Evolutionary conservation across 2,888 invertebrate genomes (phyloP).

Genomic region (Athripsodes cinereus): DNA sequence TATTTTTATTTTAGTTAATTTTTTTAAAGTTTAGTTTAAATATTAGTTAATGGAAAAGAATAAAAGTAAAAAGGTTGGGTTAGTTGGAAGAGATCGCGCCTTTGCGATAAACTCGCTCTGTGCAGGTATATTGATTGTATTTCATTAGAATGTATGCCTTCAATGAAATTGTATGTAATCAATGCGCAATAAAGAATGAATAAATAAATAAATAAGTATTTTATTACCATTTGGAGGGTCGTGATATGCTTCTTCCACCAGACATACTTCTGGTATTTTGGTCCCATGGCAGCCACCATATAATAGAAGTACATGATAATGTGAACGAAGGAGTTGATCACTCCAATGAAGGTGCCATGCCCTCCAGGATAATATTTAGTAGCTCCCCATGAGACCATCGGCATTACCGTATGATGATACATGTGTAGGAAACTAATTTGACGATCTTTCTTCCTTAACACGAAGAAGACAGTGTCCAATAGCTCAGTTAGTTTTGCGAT

Average conservation of each 20-base stretch:
- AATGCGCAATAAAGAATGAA: too few species aligned
- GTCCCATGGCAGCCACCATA: conserved; percentile 82
- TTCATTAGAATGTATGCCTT: too few species aligned
- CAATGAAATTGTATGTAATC: too few species aligned
- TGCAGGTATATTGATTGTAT: too few species aligned
- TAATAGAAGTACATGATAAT: conserved; percentile 94
- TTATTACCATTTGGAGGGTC: conserved; percentile 83
- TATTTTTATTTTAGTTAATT: too few species aligned
- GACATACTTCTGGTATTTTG: conserved; percentile 77
- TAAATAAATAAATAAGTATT: too few species aligned
- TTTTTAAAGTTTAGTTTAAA: too few species aligned
- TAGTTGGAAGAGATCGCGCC: too few species aligned
- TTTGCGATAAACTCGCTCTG: too few species aligned
- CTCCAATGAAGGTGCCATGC: conserved; percentile 85
- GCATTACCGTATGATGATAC: conserved; percentile 94
- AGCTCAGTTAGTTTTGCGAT: conserved; percentile 86
- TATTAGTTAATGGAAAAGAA: too few species aligned
- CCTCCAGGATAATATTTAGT: conserved; percentile 84
- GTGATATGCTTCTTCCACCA: conserved; percentile 96
- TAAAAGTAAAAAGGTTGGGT: too few species aligned
- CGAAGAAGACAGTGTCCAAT: conserved; percentile 89
- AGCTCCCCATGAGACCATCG: conserved; percentile 87
- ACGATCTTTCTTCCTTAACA: conserved; percentile 82
- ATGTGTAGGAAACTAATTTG: conserved; percentile 89
- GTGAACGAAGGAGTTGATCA: conserved; percentile 91